Percentiles rank a stretch among this genome's conserved stretches.
phyloP scores from a whole-genome alignment of 1,140 invertebrate genomes.

The Megalopta genalis region DNA sequence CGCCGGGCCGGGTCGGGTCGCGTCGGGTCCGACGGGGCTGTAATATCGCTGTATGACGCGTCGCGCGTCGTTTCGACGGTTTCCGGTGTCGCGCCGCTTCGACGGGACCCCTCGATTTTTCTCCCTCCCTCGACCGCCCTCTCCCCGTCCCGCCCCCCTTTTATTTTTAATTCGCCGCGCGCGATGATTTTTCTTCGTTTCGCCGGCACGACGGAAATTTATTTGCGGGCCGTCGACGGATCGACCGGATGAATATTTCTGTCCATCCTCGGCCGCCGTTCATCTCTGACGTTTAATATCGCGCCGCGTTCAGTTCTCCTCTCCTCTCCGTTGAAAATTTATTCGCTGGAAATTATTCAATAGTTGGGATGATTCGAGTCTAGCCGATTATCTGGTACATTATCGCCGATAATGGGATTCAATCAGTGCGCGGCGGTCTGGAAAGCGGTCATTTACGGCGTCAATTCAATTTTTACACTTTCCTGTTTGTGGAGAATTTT shows the following conservation, averaged over 20 bases:
- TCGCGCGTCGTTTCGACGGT: conserved; percentile 49
- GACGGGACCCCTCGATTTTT: conserved; percentile 4
- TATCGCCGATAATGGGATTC: too few relatives aligned
- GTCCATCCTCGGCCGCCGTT: neutral
- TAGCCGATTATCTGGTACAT: too few relatives aligned
- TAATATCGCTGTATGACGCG: conserved; percentile 37
- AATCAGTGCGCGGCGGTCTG: too few relatives aligned
- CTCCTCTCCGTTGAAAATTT: too few relatives aligned
- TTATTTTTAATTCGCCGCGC: neutral
- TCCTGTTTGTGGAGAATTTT: too few relatives aligned
- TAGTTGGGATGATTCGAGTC: too few relatives aligned
- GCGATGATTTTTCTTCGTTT: neutral
- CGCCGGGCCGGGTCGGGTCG: neutral
- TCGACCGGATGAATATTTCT: neutral
- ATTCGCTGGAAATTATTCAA: too few relatives aligned
- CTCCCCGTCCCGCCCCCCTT: too few relatives aligned
- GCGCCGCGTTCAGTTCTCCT: too few relatives aligned
- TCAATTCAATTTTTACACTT: too few relatives aligned
- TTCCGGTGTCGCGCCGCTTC: conserved; percentile 23
- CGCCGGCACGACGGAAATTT: conserved; percentile 8
- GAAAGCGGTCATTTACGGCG: too few relatives aligned
- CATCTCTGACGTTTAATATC: too few relatives aligned
- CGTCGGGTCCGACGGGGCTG: neutral
- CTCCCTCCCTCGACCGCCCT: neutral
- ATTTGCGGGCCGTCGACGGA: neutral